Evolutionary conservation across 2,888 invertebrate genomes (phyloP).

Genomic region (Copidosoma aretas): DNA sequence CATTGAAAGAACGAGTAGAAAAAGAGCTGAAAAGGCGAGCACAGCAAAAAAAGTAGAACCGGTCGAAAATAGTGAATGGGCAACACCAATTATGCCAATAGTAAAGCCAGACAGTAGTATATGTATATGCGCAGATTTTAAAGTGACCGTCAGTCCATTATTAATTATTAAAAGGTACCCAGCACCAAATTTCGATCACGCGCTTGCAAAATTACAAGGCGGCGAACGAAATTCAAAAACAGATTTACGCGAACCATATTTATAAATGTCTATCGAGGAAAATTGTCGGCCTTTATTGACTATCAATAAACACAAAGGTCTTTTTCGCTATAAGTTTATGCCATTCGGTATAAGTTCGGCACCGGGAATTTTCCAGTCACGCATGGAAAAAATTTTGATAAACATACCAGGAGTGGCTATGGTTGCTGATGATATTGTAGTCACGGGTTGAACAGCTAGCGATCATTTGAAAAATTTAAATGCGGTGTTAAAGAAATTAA

Average conservation of each 20-base stretch:
- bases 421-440: constrained; percentile 1
- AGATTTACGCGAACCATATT: constrained; percentile 22
- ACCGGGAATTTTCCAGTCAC: background rate
- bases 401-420: background rate
- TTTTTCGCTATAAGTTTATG: background rate
- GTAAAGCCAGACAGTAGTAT: constrained; percentile 22
- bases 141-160: constrained; percentile 16
- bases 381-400: constrained; percentile 3
- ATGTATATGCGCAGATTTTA: constrained; percentile 27
- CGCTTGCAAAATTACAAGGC: constrained; percentile 23
- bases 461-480: too few species aligned
- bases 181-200: constrained; percentile 22
- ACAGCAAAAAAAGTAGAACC: constrained; percentile 4
- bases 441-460: too few species aligned
- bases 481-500: too few species aligned
- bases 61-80: constrained; percentile 27
- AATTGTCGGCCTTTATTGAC: constrained; percentile 19
- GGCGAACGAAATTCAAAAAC: background rate
- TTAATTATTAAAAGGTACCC: constrained; percentile 21
- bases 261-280: constrained; percentile 36
- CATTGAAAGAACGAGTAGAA: constrained; percentile 9
- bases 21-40: constrained; percentile 21
- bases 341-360: background rate
- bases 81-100: constrained; percentile 20
- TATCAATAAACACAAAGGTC: constrained; percentile 13